Base-by-base conservation (phyloP, 1,140 invertebrate species). In the Bombus waltoni region DNA sequence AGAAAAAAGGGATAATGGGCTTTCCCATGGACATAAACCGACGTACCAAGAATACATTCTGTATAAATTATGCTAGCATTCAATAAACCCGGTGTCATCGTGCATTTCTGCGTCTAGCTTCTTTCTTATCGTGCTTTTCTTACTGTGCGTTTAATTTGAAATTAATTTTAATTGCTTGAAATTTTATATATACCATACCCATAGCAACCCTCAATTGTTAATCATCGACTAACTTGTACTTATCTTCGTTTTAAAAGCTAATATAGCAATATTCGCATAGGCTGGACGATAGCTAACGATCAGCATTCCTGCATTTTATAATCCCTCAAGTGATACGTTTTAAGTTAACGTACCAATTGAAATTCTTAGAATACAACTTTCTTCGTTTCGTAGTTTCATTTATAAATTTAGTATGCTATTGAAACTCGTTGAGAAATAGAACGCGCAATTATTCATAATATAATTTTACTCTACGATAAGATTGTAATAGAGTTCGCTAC, bases 1-100 rank as follows among this genome's bases (percentile, higher is more conserved):
- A 38, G 28, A 47, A 83, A 83, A 87, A 74, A 42, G 70, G 81
- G 66, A 87, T 89, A 89, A 89, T 89, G n/a, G 40, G 42, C 66
- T 75, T 81, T 72, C 65, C 59, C 74, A 57, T 77, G n/a, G 78
- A 77, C 73, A 59, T 59, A 62, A 66, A 88, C 38, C 62, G 35
- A 40, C 18, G 15, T 70, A 47, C 8, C 38, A 70, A 62, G 62
- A n/a, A 74, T 53, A 75, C 35, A 9, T 32, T 18, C 3, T 10
- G 32, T 35, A 62, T 65, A 42, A 65, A 28, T 81, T 72, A n/a
- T 11, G 38, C 15, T 35, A 6, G 22, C 40, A 13, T 28, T 42
- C 28, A 44, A 65, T 32, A 42, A 62, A 65, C 9, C 57, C 28
- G 10, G 22, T 25, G 1, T 22, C 9, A 32, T 42, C 57, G 11